Evolutionary conservation across 2,888 invertebrate genomes (phyloP), one percentile per base, ranked within the genome.

Genomic region (Drosophila rellima): DNA sequence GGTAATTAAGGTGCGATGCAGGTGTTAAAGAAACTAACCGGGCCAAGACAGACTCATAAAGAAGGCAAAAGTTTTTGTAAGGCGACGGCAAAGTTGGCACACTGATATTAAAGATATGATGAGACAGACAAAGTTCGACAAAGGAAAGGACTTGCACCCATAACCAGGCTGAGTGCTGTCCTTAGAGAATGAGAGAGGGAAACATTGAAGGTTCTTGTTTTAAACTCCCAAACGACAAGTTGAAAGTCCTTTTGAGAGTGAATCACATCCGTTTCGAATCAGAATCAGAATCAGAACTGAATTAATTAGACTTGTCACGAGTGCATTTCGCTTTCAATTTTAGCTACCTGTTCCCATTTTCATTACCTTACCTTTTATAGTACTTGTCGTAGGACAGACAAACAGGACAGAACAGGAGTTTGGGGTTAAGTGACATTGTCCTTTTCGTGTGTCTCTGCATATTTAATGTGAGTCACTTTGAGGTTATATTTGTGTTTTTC

Each of bases 121-220:
- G n/a, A 83, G 80, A 88, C 88, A 68, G 66, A 65, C 57, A 83
- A 83, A 83, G 83, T 83, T 83, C 72, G 73, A 62, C 70, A 52
- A 48, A 37, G 65, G 23, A 11, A 31, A 44, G 54, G 5, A 55
- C 54, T 31, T 20, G 31, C 2, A 31, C 8, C 40, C 40, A 51
- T 26, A 59, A 31, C 51, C 47, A 52, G 47, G 39, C 33, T 42
- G 69, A 70, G 33, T 56, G 70, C 60, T 17, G 33, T 69, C n/a
- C 26, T 74, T 48, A 69, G 11, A 15, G 1, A 40, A 15, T 0
- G 11, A 8, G 29, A n/a, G n/a, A n/a, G n/a, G n/a, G 20, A 15
- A 8, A 56, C 60, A 62, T 75, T 70, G 52, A 76, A 65, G 74
- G 8, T 31, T 35, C 47, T 39, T 33, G 57, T n/a, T 13, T 55